A percentile compares a stretch with the other conserved stretches of the same genome.
phyloP scores from a whole-genome alignment of 1,140 invertebrate genomes.

The Rhizoglyphus robini region DNA sequence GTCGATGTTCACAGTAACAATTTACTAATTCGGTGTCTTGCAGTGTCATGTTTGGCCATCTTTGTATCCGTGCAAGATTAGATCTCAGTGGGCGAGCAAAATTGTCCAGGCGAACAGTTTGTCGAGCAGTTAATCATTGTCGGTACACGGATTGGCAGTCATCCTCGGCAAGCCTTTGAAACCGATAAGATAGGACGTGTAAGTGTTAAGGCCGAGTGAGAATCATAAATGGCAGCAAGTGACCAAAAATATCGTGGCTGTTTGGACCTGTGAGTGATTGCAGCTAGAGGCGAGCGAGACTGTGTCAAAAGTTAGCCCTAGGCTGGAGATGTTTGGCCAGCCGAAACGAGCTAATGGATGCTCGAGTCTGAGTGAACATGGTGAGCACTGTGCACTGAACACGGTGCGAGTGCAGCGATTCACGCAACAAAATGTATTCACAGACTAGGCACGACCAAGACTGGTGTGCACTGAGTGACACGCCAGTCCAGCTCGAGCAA shows the following conservation, averaged over 20 bases:
- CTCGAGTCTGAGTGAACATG: too few relatives aligned
- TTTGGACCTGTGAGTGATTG: too few relatives aligned
- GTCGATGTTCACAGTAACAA: too few relatives aligned
- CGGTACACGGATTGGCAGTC: too few relatives aligned
- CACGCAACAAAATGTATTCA: not conserved
- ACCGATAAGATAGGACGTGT: not conserved
- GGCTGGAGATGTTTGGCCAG: not conserved
- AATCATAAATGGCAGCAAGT: not conserved
- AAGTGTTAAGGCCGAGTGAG: not conserved
- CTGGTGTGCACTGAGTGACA: not conserved
- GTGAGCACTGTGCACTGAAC: not conserved
- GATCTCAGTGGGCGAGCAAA: too few relatives aligned
- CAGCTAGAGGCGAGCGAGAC: constrained; percentile 4
- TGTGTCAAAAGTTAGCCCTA: constrained; percentile 4
- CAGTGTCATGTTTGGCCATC: too few relatives aligned
- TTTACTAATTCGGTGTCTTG: too few relatives aligned
- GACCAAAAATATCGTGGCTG: constrained; percentile 5
- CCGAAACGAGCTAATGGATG: constrained; percentile 11
- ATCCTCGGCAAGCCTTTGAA: too few relatives aligned
- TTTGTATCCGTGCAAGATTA: too few relatives aligned
- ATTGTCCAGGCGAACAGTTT: too few relatives aligned
- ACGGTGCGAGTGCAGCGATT: not conserved
- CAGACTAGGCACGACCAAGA: not conserved
- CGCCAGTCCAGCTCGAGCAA: not conserved
- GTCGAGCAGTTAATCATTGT: too few relatives aligned